A percentile compares a stretch with the other conserved stretches of the same genome.
Evolutionary conservation across 2,797 vertebrate species (phyloP).

Genomic region (Pyrrhura leucotis): DNA sequence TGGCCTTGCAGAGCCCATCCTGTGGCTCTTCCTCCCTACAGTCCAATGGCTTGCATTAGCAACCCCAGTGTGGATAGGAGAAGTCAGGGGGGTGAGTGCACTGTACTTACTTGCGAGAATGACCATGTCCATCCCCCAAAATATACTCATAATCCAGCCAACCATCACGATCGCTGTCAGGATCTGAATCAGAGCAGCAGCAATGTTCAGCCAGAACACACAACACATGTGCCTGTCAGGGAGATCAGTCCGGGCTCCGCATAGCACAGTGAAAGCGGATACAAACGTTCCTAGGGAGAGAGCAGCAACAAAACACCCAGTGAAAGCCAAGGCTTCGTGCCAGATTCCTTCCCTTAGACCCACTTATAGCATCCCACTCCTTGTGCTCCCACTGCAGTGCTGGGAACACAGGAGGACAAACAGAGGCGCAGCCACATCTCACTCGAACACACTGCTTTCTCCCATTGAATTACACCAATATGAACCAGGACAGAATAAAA

Average conservation of each 20-base stretch:
- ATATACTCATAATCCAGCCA: conserved; percentile 99
- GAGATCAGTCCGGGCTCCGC: conserved; percentile 92
- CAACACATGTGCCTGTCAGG: conserved; percentile 92
- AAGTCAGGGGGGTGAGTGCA: fast-evolving
- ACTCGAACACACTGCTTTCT: fast-evolving
- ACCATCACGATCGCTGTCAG: conserved; percentile 97
- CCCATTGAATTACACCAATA: not conserved
- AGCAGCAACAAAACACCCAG: not conserved
- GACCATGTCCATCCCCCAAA: conserved; percentile 99
- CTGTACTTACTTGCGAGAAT: conserved; percentile 93
- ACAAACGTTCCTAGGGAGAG: conserved; percentile 88
- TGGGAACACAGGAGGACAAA: not conserved
- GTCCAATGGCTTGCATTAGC: fast-evolving
- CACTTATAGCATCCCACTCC: fast-evolving
- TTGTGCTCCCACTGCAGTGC: not conserved
- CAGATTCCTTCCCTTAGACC: not conserved
- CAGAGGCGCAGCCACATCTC: not conserved
- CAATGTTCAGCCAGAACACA: conserved; percentile 97
- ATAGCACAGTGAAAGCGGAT: conserved; percentile 94
- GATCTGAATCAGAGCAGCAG: conserved; percentile 94
- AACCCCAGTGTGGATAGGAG: fast-evolving
- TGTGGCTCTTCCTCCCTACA: not conserved
- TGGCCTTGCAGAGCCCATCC: not conserved
- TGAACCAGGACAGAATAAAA: not conserved
- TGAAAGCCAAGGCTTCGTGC: not conserved